Evolutionary conservation across 2,113 vertebrate genomes (phyloP).

Genomic region (Cheilinus undulatus): DNA sequence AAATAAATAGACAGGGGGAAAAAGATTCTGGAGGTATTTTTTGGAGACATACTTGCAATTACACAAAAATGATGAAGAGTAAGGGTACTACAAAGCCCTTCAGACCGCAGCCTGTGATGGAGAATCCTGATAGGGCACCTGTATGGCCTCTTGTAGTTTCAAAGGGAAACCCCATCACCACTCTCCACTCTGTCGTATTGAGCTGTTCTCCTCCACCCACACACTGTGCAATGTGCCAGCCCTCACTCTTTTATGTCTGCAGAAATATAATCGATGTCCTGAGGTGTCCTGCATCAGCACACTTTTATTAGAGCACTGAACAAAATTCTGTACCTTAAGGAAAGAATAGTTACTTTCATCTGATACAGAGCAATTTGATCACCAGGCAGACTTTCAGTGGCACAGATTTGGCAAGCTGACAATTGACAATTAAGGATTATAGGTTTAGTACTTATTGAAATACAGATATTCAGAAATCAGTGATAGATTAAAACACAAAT

Average conservation of each 20-base stretch:
- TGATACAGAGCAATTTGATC: constrained; percentile 1
- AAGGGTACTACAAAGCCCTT: background rate
- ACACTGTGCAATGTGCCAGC: constrained; percentile 46
- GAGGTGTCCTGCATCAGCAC: constrained; percentile 61
- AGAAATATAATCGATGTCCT: constrained; percentile 45
- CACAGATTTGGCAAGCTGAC: background rate
- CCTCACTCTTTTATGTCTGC: constrained; percentile 56
- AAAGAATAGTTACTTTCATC: constrained; percentile 4
- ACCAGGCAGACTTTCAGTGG: background rate
- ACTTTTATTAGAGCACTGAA: constrained; percentile 10
- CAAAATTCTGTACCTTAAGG: constrained; percentile 17
- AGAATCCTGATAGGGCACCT: constrained; percentile 24
- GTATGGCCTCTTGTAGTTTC: constrained; percentile 11
- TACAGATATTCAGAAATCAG: background rate
- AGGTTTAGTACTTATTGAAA: too few species aligned
- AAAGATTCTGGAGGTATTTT: background rate
- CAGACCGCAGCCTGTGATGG: background rate
- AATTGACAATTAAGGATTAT: background rate
- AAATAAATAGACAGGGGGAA: background rate
- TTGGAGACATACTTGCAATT: background rate
- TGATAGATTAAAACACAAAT: background rate
- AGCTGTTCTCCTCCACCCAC: constrained; percentile 63
- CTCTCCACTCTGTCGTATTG: constrained; percentile 31
- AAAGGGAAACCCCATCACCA: constrained; percentile 62
- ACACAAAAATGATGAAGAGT: background rate